Base-by-base conservation (phyloP, 2,888 invertebrate genomes). In the Eupithecia subumbrata region DNA sequence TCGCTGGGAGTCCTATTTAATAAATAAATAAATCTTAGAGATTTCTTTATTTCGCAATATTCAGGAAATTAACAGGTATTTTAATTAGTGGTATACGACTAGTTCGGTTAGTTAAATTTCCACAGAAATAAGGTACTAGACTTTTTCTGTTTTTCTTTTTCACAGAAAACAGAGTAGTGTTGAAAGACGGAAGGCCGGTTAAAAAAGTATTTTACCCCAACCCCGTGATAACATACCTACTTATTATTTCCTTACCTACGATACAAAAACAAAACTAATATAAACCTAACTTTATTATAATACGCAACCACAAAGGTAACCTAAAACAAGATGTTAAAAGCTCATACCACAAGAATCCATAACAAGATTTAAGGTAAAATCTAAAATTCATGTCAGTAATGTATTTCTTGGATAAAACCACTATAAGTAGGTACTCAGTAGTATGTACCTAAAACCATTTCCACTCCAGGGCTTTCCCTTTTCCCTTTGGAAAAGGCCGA, bases 391-490 rank as follows among this genome's bases (percentile, higher is more conserved):
- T 52, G 16, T 22, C 12, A 60, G 60, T 60, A 25, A 60, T 25
- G 12, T 60, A 60, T 60, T 1, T 25, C 25, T 25, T 25, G 60
- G 60, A 60, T 60, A 25, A 60, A 60, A 60, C 60, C 48, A 56
- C 56, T 56, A 22, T 4, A 22, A 3, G 11, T 4, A 22, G 0
- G 11, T 22, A 60, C 56, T 11, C 52, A 18, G 16, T 45, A 45
- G 2, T 40, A 9, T 0, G 11, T 40, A 12, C 60, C 25, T 60
- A 25, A 64, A 34, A 64, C 16, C 64, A 34, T 4, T 64, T 64
- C 34, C 7, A 68, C 25, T 68, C 68, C 5, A 45, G 68, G 68
- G 68, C n/a, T n/a, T n/a, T n/a, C n/a, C n/a, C n/a, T n/a, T n/a
- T n/a, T n/a, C n/a, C n/a, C n/a, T n/a, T n/a, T n/a, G 25, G 34